Base-by-base conservation (phyloP, 2,888 invertebrate genomes). In the Emmelina monodactyla region DNA sequence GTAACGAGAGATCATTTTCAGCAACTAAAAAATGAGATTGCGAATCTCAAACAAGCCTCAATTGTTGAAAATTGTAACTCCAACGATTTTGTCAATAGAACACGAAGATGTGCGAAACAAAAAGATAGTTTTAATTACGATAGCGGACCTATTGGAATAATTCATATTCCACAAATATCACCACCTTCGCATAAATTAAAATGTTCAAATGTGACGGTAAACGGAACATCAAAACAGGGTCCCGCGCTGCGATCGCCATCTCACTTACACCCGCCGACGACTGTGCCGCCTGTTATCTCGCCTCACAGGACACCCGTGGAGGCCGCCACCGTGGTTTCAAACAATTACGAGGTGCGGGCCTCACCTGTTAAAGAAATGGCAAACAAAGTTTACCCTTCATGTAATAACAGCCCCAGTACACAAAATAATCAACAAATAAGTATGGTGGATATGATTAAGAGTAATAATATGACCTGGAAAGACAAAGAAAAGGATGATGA, bases 401-500 rank as follows among this genome's bases (percentile, higher is more conserved):
- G 9, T 19, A 9, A 19, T 11, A 11, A n/a, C n/a, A 4, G 5
- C 5, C 4, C 11, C 3, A 28, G n/a, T 11, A 11, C 11, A n/a
- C 28, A 28, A 28, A n/a, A 4, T 11, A 28, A 6, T 6, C 5
- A 6, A 11, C 28, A n/a, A 9, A 11, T 4, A 11, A 28, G 28
- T 28, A 28, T 28, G 28, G 28, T n/a, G 11, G 28, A 28, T 28
- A 28, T 28, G 11, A n/a, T 28, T 28, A 5, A n/a, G 7, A 28
- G 11, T 11, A 4, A n/a, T n/a, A 28, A 11, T 28, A n/a, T 9
- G 4, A 28, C 7, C 10, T 6, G 11, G 11, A 28, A 28, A n/a
- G 28, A 31, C 16, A 16, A 28, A n/a, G n/a, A 25, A 28, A 15
- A 32, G 12, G 29, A 37, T 15, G 29, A 36, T 7, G 32, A 22